Percentiles rank a stretch among this genome's conserved stretches.
Conservation (phyloP, 2,888 invertebrate species). For the Ectropis crepuscularia region DNA sequence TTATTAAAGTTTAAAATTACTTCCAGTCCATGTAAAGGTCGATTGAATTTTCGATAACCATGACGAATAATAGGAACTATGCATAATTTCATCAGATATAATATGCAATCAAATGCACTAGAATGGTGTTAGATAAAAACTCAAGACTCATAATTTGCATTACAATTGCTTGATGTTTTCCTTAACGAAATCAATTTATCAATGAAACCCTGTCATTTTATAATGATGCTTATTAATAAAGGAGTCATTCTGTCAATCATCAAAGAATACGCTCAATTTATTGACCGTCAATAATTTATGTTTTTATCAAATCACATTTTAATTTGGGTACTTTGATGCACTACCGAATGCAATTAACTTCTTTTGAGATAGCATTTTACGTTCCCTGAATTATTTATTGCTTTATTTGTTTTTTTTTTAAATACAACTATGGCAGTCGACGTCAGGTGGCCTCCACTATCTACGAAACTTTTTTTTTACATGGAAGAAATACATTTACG, state of each 20-base stretch:
- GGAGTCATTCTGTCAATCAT: slow-evolving; percentile 42
- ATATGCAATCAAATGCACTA: slow-evolving; percentile 16
- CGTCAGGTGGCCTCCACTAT: no score
- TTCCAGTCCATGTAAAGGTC: background rate
- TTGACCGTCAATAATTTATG: slow-evolving; percentile 28
- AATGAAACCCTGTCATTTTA: slow-evolving; percentile 26
- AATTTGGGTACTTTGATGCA: slow-evolving; percentile 21
- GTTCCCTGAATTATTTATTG: background rate
- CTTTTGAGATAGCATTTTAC: slow-evolving; percentile 11
- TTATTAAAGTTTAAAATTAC: background rate
- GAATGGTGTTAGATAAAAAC: slow-evolving; percentile 19
- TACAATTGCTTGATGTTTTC: slow-evolving; percentile 18
- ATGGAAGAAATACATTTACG: no score
- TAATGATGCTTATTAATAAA: slow-evolving; percentile 33
- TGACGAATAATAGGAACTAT: background rate
- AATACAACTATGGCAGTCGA: no score
- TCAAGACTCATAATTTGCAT: slow-evolving; percentile 2
- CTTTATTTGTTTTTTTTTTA: background rate
- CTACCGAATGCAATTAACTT: slow-evolving; percentile 33
- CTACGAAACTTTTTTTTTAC: no score
- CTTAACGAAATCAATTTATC: slow-evolving; percentile 36
- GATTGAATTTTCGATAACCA: background rate
- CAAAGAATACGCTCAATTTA: slow-evolving; percentile 26
- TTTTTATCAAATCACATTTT: slow-evolving; percentile 31
- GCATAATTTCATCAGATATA: slow-evolving; percentile 1